Conservation (phyloP, 2,113 vertebrate species). For the Triplophysa dalaica region DNA sequence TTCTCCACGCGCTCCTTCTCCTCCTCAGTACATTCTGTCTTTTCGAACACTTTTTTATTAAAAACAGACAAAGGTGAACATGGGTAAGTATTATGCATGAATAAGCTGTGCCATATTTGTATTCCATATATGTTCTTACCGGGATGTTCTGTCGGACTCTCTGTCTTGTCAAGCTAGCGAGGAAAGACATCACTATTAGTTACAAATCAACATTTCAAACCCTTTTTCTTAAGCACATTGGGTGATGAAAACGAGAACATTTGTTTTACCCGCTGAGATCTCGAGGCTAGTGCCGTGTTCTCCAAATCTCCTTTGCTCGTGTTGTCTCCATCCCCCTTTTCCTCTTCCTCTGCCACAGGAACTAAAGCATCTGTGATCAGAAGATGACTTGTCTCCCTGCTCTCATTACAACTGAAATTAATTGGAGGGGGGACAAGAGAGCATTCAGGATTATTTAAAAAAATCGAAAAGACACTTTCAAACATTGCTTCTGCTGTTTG, state of each 20-base stretch:
- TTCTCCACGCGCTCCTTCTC: slow-evolving; percentile 11
- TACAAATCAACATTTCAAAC: not conserved
- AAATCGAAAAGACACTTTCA: not conserved
- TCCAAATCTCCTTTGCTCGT: not conserved
- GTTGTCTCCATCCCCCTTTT: not conserved
- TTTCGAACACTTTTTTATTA: slow-evolving; percentile 18
- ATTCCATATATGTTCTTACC: slow-evolving; percentile 50
- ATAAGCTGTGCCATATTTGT: not conserved
- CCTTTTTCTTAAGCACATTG: slow-evolving; percentile 1
- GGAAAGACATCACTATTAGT: not conserved
- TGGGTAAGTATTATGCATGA: not conserved
- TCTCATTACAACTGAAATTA: slow-evolving; percentile 25
- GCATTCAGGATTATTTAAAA: too few relatives aligned
- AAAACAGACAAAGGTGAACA: not conserved
- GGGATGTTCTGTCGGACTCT: slow-evolving; percentile 34
- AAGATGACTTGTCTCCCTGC: slow-evolving; percentile 24
- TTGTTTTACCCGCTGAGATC: not conserved
- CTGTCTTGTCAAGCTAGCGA: slow-evolving; percentile 25
- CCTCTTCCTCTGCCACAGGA: slow-evolving; percentile 18
- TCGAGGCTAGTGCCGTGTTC: not conserved
- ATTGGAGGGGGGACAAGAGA: not conserved
- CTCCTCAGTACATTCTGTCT: not conserved
- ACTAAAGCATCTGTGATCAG: slow-evolving; percentile 20
- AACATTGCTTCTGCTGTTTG: not conserved
- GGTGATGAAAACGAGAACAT: not conserved